Base-by-base conservation (phyloP, 64 coral and sea anemone species). In the Montipora sp. region DNA sequence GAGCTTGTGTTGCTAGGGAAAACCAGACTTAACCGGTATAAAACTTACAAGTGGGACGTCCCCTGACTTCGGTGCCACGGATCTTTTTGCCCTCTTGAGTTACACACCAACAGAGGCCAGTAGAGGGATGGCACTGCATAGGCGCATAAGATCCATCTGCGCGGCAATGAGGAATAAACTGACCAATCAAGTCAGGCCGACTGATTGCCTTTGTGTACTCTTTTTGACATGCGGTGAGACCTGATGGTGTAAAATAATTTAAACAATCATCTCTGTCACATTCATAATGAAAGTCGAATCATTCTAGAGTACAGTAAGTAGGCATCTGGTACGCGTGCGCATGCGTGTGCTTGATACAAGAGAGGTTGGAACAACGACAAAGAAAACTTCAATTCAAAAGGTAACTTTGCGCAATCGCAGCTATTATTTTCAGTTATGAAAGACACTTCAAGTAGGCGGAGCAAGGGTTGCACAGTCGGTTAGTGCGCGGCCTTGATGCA, bases 21-120 rank as follows among this genome's bases (percentile, higher is more conserved):
- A 36, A 36, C 36, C 36, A 46, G 9, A 36, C 11, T 46, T 47
- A 10, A 36, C 73, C 23, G 36, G 3, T 47, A 11, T 50, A 19
- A 46, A 53, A 49, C 82, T 50, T 71, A 81, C 95, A 97, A 15
- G 83, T 88, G 4, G 89, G 92, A 49, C 68, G 81, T 23, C 83
- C 92, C 21, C 95, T 77, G 36, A 84, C 57, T 73, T 73, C 78
- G 27, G 88, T 97, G 11, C 78, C 73, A 22, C 92, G 92, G 20
- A 85, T 94, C 48, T 97, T 78, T 45, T 73, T 91, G n/a, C 95
- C 95, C 83, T 97, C 95, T 60, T 43, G 66, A 59, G 77, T 88
- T 8, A 79, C 76, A 79, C 95, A 97, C 95, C 95, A 97, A 44
- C 95, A 97, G 83, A 55, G 94, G 47, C 95, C 95, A 75, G 81